Base-by-base conservation (phyloP, 2,888 invertebrate species). In the Trissoscelio sp. region DNA sequence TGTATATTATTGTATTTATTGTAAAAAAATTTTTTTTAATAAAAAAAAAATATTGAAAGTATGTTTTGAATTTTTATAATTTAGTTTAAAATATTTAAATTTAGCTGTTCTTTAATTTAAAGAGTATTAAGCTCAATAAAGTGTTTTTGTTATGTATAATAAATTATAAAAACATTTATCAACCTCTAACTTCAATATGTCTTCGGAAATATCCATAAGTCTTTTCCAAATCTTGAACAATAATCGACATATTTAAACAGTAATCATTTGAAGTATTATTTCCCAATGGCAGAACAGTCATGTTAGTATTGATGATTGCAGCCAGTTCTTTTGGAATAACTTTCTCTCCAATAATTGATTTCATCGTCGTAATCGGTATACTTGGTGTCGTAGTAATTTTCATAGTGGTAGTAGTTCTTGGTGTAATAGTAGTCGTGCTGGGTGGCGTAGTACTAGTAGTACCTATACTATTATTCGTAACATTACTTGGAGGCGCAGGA, bases 181-280 rank as follows among this genome's bases (percentile, higher is more conserved):
- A 39, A 96, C 97, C 95, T 93, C 95, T 94, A 0, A 95, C 94
- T 58, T 93, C 92, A 62, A 97, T 89, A 60, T 93, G 93, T 74
- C 93, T 93, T 39, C 93, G 92, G 88, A 96, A 97, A 88, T 95
- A 95, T 6, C 97, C 97, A 88, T 95, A 95, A 0, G 94, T 94
- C 85, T 95, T 95, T 22, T 93, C 93, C 1, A 93, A 92, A 88
- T 95, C 94, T 39, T 94, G 92, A 0, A 95, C 93, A 18, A 96
- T 92, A n/a, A 93, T 90, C 6, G 94, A 93, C 62, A 93, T 93
- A 85, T 94, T 94, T 39, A 92, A 89, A 87, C 95, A 95, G 46
- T 93, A 88, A 84, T 91, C 92, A 3, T 93, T 93, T 73, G 92
- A 91, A 53, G 89, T 88, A 11, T 88, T 83, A 82, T 90, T 90